A percentile compares a stretch with the other conserved stretches of the same genome.
Evolutionary conservation across 1,140 invertebrate genomes (phyloP).

Genomic region (Lepidurus apus): DNA sequence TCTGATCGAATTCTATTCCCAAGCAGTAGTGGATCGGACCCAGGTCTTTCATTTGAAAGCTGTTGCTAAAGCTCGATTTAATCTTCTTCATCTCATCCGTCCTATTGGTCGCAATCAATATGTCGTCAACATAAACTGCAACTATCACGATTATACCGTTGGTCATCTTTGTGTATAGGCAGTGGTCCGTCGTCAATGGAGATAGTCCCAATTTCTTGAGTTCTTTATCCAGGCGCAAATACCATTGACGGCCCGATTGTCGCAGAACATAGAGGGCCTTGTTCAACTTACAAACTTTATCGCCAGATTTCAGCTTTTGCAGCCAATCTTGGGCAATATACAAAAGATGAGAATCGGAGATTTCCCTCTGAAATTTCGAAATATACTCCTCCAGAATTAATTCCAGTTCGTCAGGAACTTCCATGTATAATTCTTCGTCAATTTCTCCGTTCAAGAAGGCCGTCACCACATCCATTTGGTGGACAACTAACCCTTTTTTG

Average conservation of each 20-base stretch:
- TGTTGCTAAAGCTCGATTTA: slow-evolving; percentile 35
- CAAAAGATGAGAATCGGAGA: not conserved
- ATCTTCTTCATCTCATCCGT: slow-evolving; percentile 35
- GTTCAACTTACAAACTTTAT: slow-evolving; percentile 40
- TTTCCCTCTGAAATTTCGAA: not conserved
- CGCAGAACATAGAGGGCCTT: slow-evolving; percentile 42
- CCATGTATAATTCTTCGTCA: slow-evolving; percentile 46
- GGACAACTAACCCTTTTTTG: slow-evolving; percentile 40
- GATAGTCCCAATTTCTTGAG: slow-evolving; percentile 45
- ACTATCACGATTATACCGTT: slow-evolving; percentile 40
- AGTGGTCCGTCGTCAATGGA: slow-evolving; percentile 41
- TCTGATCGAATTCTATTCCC: slow-evolving; percentile 40
- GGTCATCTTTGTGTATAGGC: slow-evolving; percentile 41
- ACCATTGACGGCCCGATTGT: slow-evolving; percentile 39
- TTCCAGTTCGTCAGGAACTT: slow-evolving; percentile 40
- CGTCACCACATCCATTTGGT: slow-evolving; percentile 46
- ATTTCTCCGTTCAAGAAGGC: slow-evolving; percentile 46
- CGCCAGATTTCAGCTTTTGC: not conserved
- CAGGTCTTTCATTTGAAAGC: slow-evolving; percentile 38
- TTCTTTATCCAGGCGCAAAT: slow-evolving; percentile 39
- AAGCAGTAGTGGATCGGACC: slow-evolving; percentile 38
- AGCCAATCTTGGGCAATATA: not conserved
- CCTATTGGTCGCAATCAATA: slow-evolving; percentile 39
- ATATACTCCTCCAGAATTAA: not conserved
- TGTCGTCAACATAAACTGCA: slow-evolving; percentile 50